Conservation (phyloP, 2,888 invertebrate species). For the Meloe dianella region DNA sequence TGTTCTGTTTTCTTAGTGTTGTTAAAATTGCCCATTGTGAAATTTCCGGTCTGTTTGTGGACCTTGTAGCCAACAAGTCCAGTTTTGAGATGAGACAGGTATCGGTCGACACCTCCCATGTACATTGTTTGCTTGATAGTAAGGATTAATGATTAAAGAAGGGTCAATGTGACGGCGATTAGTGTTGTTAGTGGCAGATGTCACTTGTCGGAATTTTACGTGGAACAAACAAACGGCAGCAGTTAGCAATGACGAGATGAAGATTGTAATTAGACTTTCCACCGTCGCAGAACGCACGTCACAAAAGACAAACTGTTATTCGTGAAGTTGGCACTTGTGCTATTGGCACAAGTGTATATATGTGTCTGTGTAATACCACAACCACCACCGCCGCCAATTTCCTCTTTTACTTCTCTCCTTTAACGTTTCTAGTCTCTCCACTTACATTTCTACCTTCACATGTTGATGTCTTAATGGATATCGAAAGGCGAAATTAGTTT, state of each 20-base stretch:
- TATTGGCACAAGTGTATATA: constrained; percentile 3
- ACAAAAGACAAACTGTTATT: constrained; percentile 46
- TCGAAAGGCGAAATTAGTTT: constrained; percentile 32
- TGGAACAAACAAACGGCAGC: constrained; percentile 24
- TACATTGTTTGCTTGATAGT: constrained; percentile 8
- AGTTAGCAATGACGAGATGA: constrained; percentile 31
- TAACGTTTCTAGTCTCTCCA: constrained; percentile 12
- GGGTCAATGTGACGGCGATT: constrained; percentile 40
- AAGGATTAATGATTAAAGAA: constrained; percentile 41
- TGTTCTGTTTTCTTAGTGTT: neutral
- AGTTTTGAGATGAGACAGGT: no score
- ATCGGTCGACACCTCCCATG: no score
- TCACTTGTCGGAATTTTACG: constrained; percentile 35
- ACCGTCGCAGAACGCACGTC: constrained; percentile 31
- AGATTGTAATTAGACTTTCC: constrained; percentile 46
- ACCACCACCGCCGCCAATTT: neutral
- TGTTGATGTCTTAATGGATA: constrained; percentile 38
- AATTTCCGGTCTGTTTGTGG: no score
- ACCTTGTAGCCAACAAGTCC: neutral
- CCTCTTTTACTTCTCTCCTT: constrained; percentile 12
- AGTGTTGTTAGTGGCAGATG: constrained; percentile 46
- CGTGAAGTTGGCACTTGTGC: constrained; percentile 38
- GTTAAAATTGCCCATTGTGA: no score
- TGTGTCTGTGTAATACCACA: neutral
- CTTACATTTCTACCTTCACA: constrained; percentile 23